Evolutionary conservation across 1,140 invertebrate genomes (phyloP), one percentile per base, ranked within the genome.

Genomic region (Globodera rostochiensis): DNA sequence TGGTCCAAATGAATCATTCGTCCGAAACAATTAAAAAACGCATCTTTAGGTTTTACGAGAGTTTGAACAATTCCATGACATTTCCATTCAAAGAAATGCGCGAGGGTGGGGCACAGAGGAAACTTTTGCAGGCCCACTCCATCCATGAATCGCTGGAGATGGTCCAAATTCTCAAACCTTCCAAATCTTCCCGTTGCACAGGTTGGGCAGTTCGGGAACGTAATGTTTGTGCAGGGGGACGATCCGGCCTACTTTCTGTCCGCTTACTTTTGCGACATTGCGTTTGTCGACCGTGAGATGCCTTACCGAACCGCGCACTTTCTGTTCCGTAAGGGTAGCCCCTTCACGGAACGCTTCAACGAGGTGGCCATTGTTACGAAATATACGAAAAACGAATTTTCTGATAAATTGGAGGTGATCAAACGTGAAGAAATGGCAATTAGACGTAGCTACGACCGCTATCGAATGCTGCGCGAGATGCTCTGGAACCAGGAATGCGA

Each of bases 161-260:
- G 69, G 69, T 71, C 69, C 15, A 19, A 45, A 36, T 71, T 36
- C 2, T 36, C 36, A 36, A 36, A 36, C 36, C 36, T 36, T 36
- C 36, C 36, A 1, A 71, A 45, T 13, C 4, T 71, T 6, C 13
- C n/a, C 9, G 11, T 71, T 71, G 69, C 0, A 47, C 69, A 71
- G 69, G 25, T 71, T 8, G 69, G 4, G 13, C 7, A 47, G 69
- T 71, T 45, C 25, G 69, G 69, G 19, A 71, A 77, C 45, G 45
- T 77, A 0, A 46, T 77, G 66, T 15, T 77, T 13, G 25, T 77
- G 74, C 74, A 77, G 45, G 74, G 74, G 3, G 74, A 77, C 36
- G 74, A 77, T 21, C 74, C 74, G 13, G 74, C 74, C 7, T 77
- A 77, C 25, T 77, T 77, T 66, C 46, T 64, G 66, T 6, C 74